Conservation (phyloP, 2,888 invertebrate genomes). For the Dynastes maya region DNA sequence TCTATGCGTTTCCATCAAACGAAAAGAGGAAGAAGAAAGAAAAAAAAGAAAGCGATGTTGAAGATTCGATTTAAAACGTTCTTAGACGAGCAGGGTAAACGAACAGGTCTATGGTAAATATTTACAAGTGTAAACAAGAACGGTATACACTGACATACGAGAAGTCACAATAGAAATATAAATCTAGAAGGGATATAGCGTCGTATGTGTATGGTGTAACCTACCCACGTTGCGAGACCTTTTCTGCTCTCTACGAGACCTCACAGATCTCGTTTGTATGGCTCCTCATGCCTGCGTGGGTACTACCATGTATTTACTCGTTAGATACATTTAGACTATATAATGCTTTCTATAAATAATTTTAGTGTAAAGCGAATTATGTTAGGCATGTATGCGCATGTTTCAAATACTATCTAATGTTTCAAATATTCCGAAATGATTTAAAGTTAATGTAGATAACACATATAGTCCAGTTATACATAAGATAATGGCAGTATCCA, state of each 20-base stretch:
- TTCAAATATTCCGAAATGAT: too few relatives aligned
- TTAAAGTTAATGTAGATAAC: too few relatives aligned
- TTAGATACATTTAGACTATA: neutral
- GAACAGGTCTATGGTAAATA: slow-evolving; percentile 19
- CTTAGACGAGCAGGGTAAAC: neutral
- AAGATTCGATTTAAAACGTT: slow-evolving; percentile 12
- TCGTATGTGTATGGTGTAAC: neutral
- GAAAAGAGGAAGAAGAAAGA: too few relatives aligned
- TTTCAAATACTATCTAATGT: too few relatives aligned
- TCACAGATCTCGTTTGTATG: slow-evolving; percentile 10
- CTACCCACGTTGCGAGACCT: slow-evolving; percentile 5
- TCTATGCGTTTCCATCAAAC: too few relatives aligned
- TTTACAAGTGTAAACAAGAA: slow-evolving; percentile 19
- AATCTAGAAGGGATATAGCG: neutral
- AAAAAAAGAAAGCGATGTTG: neutral
- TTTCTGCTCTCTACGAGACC: slow-evolving; percentile 7
- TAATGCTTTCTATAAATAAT: too few relatives aligned
- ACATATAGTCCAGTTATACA: too few relatives aligned
- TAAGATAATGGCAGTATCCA: too few relatives aligned
- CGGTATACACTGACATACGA: neutral
- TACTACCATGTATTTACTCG: neutral
- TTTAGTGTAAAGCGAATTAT: too few relatives aligned
- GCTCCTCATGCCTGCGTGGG: slow-evolving; percentile 4
- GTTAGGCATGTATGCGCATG: neutral
- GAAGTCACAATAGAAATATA: slow-evolving; percentile 19